Evolutionary conservation across 2,888 invertebrate species (phyloP).

Genomic region (Glaucopsyche alexis): DNA sequence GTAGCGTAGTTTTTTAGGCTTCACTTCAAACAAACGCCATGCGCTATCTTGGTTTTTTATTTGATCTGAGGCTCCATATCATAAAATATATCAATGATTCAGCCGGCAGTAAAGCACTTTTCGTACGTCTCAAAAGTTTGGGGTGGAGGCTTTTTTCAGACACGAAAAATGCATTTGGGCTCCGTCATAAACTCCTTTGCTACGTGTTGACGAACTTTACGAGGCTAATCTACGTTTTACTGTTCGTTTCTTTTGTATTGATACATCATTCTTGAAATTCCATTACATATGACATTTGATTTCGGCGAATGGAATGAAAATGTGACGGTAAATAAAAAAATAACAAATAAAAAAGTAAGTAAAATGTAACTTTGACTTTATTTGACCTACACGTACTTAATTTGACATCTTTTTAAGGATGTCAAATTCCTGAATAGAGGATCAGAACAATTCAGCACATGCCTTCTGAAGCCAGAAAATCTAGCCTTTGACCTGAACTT

Average conservation of each 20-base stretch:
- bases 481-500: too few species aligned
- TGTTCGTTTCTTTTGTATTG: slow-evolving; percentile 34
- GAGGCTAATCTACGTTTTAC: slow-evolving; percentile 42
- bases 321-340: too few species aligned
- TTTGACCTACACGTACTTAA: too few species aligned
- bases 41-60: too few species aligned
- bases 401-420: too few species aligned
- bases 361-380: too few species aligned
- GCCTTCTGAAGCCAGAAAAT: too few species aligned
- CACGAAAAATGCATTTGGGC: slow-evolving; percentile 77
- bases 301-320: slow-evolving; percentile 4
- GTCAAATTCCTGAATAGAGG: too few species aligned
- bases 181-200: slow-evolving; percentile 66
- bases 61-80: neutral
- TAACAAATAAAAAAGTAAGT: too few species aligned
- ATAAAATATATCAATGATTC: neutral
- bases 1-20: too few species aligned
- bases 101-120: neutral
- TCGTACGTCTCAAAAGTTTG: slow-evolving; percentile 40
- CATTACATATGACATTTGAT: neutral
- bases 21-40: too few species aligned
- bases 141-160: slow-evolving; percentile 66
- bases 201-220: slow-evolving; percentile 46
- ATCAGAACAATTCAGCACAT: too few species aligned
- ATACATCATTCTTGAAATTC: slow-evolving; percentile 7